phyloP scores from a whole-genome alignment of 2,888 invertebrate genomes.

The Patella caerulea region DNA sequence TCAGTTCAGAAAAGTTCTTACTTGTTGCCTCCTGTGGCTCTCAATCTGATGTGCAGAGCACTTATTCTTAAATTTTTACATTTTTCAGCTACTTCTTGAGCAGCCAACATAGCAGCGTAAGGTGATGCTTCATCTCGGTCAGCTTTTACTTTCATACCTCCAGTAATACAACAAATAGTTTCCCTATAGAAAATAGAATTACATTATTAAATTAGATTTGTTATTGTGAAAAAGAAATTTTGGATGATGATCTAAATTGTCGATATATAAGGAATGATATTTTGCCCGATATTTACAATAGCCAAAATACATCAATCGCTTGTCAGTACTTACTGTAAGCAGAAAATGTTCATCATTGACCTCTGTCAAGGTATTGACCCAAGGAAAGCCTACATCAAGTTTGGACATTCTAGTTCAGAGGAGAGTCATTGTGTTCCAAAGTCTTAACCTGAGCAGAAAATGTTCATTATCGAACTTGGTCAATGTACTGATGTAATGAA shows the following conservation, averaged over 20 bases:
- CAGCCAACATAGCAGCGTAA: conserved; percentile 99
- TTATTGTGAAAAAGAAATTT: not conserved
- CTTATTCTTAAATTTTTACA: conserved; percentile 97
- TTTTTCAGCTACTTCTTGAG: conserved; percentile 99
- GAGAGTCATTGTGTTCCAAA: too few relatives aligned
- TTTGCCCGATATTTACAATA: too few relatives aligned
- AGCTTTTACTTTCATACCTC: conserved; percentile 98
- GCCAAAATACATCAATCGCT: too few relatives aligned
- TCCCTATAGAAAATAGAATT: conserved; percentile 69
- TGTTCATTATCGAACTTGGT: too few relatives aligned
- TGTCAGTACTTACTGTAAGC: too few relatives aligned
- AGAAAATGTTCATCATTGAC: too few relatives aligned
- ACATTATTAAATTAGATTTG: not conserved
- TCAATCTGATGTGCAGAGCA: conserved; percentile 96
- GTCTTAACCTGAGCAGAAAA: too few relatives aligned
- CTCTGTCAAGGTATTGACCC: too few relatives aligned
- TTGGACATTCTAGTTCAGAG: too few relatives aligned
- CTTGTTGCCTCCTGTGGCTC: conserved; percentile 96
- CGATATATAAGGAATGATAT: too few relatives aligned
- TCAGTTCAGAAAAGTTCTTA: conserved; percentile 34
- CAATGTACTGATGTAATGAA: too few relatives aligned
- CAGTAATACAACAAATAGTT: conserved; percentile 85
- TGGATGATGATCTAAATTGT: not conserved
- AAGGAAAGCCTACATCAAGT: too few relatives aligned
- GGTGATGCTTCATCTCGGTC: conserved; percentile 99